These are phyloP conservation scores for Catocala sponsa DNA, from an alignment of 2,888 invertebrate species.

Conservation along the genomic window DNA sequence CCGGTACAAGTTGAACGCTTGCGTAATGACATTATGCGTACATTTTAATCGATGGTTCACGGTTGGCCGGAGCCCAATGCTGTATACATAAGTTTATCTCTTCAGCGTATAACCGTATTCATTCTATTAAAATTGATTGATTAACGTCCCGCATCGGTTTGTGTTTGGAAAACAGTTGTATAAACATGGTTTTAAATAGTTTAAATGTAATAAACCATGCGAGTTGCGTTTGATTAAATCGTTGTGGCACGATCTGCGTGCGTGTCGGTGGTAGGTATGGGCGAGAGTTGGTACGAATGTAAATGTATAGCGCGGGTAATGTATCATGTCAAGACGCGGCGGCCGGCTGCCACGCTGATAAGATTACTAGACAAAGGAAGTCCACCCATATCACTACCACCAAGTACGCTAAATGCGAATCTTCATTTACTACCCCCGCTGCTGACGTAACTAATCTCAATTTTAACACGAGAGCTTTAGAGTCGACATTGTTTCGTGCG, in stretches of 20 bases:
- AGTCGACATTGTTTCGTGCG: constrained; percentile 69
- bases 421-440: constrained; percentile 80
- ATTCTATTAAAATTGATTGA: constrained; percentile 68
- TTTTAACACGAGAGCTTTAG: constrained; percentile 66
- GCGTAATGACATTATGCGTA: constrained; percentile 77
- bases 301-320: constrained; percentile 73
- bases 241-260: constrained; percentile 31
- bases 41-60: constrained; percentile 77
- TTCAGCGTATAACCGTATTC: constrained; percentile 57
- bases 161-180: constrained; percentile 43
- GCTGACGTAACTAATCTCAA: constrained; percentile 54
- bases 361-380: constrained; percentile 88
- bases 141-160: constrained; percentile 54
- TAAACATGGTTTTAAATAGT: constrained; percentile 33
- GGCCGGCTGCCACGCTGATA: constrained; percentile 80
- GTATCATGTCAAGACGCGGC: constrained; percentile 83
- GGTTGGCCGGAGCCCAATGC: constrained; percentile 69
- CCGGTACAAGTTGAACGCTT: constrained; percentile 55
- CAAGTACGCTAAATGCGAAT: constrained; percentile 82
- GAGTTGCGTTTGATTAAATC: constrained; percentile 26
- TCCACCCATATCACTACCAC: constrained; percentile 86
- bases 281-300: constrained; percentile 54
- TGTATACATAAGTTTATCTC: constrained; percentile 64
- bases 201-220: constrained; percentile 19
- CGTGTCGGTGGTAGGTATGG: constrained; percentile 18